Evolutionary conservation across 2,888 invertebrate species (phyloP), one percentile per base, ranked within the genome.

Genomic region (Gymnoscelis rufifasciata): DNA sequence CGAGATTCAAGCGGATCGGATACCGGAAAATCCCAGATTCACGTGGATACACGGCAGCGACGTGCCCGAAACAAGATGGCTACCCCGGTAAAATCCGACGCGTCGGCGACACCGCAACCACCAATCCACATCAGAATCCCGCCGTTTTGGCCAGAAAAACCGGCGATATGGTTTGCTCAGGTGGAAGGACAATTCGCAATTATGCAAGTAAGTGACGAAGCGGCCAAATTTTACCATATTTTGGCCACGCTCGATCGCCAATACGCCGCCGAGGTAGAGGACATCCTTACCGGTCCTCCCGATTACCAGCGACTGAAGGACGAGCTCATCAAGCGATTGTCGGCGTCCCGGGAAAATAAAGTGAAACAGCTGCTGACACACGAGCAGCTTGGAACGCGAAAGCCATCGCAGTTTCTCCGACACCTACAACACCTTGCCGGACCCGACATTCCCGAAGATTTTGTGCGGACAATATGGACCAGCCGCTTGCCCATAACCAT

Each of bases 371-470:
- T 57, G 6, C 24, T 54, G 5, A 39, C 36, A 6, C 51, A 52
- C n/a, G 56, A 57, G 15, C 51, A 54, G 13, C 43, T 57, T 0
- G 61, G 57, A 0, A 53, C 51, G 19, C n/a, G 56, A 1, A 55
- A 55, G n/a, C 56, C 57, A 0, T 59, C 55, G 0, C 57, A 55
- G 6, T 54, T 54, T 14, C 36, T 54, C 1, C 36, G 52, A 0
- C 54, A 54, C n/a, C 15, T 54, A 1, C 47, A 43, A 19, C 19
- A 28, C 14, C 27, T 59, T 0, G 57, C 59, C 7, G 57, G 60
- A 8, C 43, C 50, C 0, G 12, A 11, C 1, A 24, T 58, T 1
- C 52, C 54, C 0, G 54, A 54, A 0, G 42, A 53, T 1, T 52
- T 59, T 12, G 5, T 59, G 0, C 24, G 13, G 2, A 49, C 53